Base-by-base conservation (phyloP, 2,797 vertebrate genomes). In the Eulemur mongoz region DNA sequence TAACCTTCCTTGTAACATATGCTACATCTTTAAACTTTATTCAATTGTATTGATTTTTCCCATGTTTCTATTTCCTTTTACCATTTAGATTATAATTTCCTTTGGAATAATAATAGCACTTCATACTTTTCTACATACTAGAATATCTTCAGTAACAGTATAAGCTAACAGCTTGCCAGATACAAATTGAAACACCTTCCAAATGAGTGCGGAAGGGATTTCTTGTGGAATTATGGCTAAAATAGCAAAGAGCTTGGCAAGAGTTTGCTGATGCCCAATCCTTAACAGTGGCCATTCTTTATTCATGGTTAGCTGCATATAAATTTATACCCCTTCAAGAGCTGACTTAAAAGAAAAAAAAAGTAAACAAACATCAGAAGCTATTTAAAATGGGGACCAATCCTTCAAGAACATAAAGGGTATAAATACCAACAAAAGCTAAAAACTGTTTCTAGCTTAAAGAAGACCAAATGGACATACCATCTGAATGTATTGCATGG, bases 21-120 rank as follows among this genome's bases (percentile, higher is more conserved):
- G 45, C 15, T 82, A 6, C 30, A 92, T 75, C 69, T 93, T 90
- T 95, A 84, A 80, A 94, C 40, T 79, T 82, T 57, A 78, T 97
- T 94, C 70, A 70, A 17, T 27, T 87, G 23, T 52, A 79, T 82
- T 94, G 70, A 76, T 84, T 93, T 75, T 17, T 18, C 6, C 35
- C 35, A 57, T 57, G 25, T 91, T 92, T 80, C 50, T 63, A 79
- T 57, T 94, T 95, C 48, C 35, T 91, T 82, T 91, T 22, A 82
- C 43, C 76, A 73, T 70, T 96, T 94, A 92, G 30, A 89, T 85
- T 92, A 69, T 70, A 63, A 61, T 73, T 93, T 93, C 25, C 27
- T 82, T 63, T 57, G 80, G 43, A 96, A 94, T 89, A 63, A 22
- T 61, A 88, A 85, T 73, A 91, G n/a, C 9, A 61, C 11, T 82